Conservation (phyloP, 2,113 vertebrate species). For the Phaethornis superciliosus region DNA sequence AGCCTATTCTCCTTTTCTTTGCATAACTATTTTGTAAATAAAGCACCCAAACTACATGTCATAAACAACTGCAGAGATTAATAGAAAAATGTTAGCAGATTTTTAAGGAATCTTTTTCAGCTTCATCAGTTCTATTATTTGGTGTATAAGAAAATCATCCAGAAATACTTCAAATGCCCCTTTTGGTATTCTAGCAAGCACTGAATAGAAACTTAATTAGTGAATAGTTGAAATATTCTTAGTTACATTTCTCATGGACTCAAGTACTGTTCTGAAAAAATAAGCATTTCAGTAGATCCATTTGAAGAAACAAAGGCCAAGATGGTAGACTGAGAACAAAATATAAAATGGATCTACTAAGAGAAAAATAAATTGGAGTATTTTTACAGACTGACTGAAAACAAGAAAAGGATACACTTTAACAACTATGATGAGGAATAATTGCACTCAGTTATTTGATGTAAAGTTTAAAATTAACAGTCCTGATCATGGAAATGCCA, state of each 20-base stretch:
- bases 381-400: background rate
- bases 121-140: background rate
- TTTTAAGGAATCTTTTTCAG: background rate
- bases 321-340: background rate
- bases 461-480: background rate
- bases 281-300: background rate
- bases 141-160: background rate
- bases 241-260: background rate
- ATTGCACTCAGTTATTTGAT: background rate
- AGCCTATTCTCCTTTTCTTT: background rate
- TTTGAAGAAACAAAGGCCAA: background rate
- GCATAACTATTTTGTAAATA: background rate
- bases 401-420: background rate
- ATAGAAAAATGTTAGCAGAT: background rate
- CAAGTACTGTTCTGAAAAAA: background rate
- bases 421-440: background rate
- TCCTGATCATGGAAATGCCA: background rate
- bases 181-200: background rate
- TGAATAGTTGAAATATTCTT: background rate
- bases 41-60: background rate
- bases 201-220: background rate
- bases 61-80: background rate
- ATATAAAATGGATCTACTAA: background rate
- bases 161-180: background rate
- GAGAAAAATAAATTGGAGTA: background rate